Conservation (phyloP, 2,797 vertebrate genomes). For the Acestrorhynchus altus region DNA sequence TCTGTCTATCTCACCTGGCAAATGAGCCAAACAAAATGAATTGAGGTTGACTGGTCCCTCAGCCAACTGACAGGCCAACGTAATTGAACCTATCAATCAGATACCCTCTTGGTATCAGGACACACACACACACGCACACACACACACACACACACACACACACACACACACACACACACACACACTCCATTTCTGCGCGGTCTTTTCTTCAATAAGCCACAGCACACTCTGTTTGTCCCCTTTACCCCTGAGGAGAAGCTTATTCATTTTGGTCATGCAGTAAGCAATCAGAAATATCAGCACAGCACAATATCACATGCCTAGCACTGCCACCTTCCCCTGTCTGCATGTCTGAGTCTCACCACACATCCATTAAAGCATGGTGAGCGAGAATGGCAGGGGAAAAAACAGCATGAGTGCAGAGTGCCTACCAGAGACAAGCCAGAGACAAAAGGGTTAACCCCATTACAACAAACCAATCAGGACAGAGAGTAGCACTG, state of each 20-base stretch:
- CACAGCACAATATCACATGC: constrained; percentile 52
- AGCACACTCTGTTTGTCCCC: constrained; percentile 21
- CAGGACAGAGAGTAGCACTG: constrained; percentile 87
- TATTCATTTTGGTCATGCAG: constrained; percentile 40
- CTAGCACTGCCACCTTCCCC: constrained; percentile 5
- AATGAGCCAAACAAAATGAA: constrained; percentile 60
- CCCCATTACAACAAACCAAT: constrained; percentile 86
- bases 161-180: constrained; percentile 29
- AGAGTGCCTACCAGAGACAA: constrained; percentile 40
- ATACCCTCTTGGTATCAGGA: constrained; percentile 34
- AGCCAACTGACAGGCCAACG: constrained; percentile 54
- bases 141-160: constrained; percentile 35
- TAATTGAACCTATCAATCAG: constrained; percentile 66
- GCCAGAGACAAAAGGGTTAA: constrained; percentile 69
- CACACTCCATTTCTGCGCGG: constrained; percentile 34
- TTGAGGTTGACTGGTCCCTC: constrained; percentile 55
- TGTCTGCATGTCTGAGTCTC: constrained; percentile 5
- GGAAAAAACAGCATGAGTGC: constrained; percentile 35
- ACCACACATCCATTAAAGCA: constrained; percentile 33
- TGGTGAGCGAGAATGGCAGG: constrained; percentile 23
- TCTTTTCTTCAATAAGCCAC: constrained; percentile 44
- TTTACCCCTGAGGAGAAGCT: constrained; percentile 34
- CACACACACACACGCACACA: constrained; percentile 35
- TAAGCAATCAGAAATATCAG: constrained; percentile 24
- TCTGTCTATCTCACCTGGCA: constrained; percentile 44